Evolutionary conservation across 2,888 invertebrate species (phyloP).

Genomic region (Exephanes ischioxanthus): DNA sequence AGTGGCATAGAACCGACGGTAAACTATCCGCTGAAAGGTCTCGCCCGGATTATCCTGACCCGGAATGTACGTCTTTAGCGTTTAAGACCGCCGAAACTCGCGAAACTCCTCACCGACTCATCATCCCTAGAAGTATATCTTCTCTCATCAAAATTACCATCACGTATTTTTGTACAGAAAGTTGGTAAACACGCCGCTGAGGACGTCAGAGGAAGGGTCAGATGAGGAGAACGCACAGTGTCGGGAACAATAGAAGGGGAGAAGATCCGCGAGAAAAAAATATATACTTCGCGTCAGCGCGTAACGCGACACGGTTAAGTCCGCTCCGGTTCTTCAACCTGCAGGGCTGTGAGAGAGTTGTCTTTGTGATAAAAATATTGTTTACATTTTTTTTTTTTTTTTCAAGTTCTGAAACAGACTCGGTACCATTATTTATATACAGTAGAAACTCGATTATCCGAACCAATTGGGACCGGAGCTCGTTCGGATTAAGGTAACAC

Average conservation of each 20-base stretch:
- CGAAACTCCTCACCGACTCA: slow-evolving; percentile 1
- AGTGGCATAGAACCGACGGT: slow-evolving; percentile 1
- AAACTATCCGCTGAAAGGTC: slow-evolving; percentile 24
- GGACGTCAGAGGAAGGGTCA: background rate
- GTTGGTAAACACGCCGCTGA: background rate
- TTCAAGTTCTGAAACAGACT: background rate
- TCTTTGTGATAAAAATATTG: too few species aligned
- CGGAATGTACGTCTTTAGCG: background rate
- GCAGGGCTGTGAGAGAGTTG: background rate
- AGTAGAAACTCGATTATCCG: too few species aligned
- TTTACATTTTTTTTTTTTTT: too few species aligned
- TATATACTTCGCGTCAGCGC: background rate
- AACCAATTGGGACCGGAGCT: too few species aligned
- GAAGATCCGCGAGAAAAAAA: slow-evolving; percentile 5
- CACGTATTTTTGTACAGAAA: slow-evolving; percentile 1
- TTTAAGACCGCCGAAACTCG: slow-evolving; percentile 1
- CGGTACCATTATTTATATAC: too few species aligned
- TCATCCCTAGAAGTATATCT: slow-evolving; percentile 1
- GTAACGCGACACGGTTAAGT: slow-evolving; percentile 40
- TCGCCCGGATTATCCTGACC: slow-evolving; percentile 5
- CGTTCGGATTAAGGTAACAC: too few species aligned
- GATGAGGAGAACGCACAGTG: slow-evolving; percentile 21
- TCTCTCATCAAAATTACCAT: slow-evolving; percentile 35
- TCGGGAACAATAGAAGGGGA: background rate
- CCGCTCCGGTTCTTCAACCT: slow-evolving; percentile 28